Evolutionary conservation across 2,888 invertebrate genomes (phyloP).

Genomic region (Nowickia ferox): DNA sequence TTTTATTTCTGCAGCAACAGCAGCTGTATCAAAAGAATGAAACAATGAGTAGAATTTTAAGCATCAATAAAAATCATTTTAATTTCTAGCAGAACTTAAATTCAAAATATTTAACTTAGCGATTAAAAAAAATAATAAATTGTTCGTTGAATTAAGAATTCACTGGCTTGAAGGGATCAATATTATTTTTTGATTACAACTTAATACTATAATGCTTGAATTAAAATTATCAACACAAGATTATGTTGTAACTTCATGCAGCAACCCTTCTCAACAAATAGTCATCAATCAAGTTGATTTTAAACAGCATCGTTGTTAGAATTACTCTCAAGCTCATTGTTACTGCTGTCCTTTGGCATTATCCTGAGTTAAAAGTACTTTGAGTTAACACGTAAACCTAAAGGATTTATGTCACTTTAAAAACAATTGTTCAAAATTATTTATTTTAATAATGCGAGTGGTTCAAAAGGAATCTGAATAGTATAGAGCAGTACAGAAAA

Average conservation of each 20-base stretch:
- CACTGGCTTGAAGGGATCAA: too few species aligned
- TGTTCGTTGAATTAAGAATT: too few species aligned
- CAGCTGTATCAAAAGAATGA: too few species aligned
- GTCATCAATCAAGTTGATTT: neutral
- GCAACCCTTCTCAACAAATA: neutral
- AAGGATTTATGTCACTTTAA: constrained; percentile 59
- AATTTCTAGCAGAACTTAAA: too few species aligned
- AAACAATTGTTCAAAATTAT: constrained; percentile 55
- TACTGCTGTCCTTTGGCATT: constrained; percentile 16
- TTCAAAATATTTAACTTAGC: too few species aligned
- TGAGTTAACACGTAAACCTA: constrained; percentile 31
- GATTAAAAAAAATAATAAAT: too few species aligned
- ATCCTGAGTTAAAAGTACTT: constrained; percentile 8
- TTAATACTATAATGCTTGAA: too few species aligned
- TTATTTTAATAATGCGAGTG: constrained; percentile 24
- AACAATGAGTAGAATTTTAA: too few species aligned
- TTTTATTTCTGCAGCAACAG: too few species aligned
- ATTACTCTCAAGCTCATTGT: neutral
- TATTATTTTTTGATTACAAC: too few species aligned
- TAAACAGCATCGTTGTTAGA: neutral
- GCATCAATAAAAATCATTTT: too few species aligned
- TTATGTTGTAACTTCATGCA: neutral
- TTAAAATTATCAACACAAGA: neutral
- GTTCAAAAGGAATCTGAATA: neutral
- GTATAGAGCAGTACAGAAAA: constrained; percentile 13